Evolutionary conservation across 2,797 vertebrate species (phyloP).

Genomic region (Sarcophilus harrisii): DNA sequence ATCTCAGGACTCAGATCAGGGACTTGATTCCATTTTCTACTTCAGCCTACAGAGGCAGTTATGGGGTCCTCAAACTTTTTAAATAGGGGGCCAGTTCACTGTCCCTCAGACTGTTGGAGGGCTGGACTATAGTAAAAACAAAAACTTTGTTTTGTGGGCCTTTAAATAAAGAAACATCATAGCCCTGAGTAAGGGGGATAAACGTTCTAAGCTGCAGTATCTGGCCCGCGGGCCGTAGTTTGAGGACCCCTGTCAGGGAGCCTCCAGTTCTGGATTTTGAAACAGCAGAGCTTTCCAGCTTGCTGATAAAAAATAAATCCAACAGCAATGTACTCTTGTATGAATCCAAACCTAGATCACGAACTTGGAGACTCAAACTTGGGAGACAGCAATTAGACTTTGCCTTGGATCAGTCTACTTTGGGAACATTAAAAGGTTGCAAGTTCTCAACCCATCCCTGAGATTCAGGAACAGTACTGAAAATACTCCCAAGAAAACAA

Average conservation of each 20-base stretch:
- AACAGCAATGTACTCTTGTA: background rate
- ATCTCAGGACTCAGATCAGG: background rate
- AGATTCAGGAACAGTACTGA: background rate
- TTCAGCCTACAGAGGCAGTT: background rate
- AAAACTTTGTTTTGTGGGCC: too few relatives aligned
- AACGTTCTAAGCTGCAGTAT: too few relatives aligned
- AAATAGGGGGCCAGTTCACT: too few relatives aligned
- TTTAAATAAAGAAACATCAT: too few relatives aligned
- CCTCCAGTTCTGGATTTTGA: background rate
- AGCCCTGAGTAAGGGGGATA: too few relatives aligned
- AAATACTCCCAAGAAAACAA: background rate
- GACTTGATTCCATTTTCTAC: background rate
- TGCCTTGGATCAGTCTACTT: background rate
- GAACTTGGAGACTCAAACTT: background rate
- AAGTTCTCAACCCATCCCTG: background rate
- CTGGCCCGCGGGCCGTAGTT: too few relatives aligned
- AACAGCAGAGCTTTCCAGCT: background rate
- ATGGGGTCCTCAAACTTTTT: too few relatives aligned
- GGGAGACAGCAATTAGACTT: background rate
- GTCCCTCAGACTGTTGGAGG: too few relatives aligned
- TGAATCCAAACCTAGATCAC: background rate
- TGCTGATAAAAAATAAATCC: background rate
- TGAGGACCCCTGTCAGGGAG: too few relatives aligned
- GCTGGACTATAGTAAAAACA: too few relatives aligned
- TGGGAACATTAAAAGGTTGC: background rate